Evolutionary conservation across 2,113 vertebrate genomes (phyloP).

Genomic region (Colaptes auratus): DNA sequence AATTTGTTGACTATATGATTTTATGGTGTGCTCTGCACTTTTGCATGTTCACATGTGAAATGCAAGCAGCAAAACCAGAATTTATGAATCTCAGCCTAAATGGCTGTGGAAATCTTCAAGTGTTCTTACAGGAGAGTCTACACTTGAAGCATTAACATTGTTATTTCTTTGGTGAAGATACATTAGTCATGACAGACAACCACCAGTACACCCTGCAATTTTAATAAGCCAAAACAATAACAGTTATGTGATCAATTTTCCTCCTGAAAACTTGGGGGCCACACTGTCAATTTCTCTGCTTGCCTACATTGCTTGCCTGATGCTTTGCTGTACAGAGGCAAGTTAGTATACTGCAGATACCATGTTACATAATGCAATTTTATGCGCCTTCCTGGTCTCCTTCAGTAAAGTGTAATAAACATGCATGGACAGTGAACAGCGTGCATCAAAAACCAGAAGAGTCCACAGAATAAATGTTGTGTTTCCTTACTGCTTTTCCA

Average conservation of each 20-base stretch:
- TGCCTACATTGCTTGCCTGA: neutral
- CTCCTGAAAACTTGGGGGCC: neutral
- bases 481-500: neutral
- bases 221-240: neutral
- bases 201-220: neutral
- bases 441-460: neutral
- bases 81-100: constrained; percentile 4
- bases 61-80: constrained; percentile 12
- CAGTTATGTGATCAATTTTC: neutral
- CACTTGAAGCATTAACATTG: neutral
- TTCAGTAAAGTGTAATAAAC: neutral
- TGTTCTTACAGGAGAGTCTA: neutral
- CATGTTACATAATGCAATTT: neutral
- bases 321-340: neutral
- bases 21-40: constrained; percentile 22
- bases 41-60: neutral
- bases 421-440: neutral
- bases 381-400: neutral
- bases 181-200: neutral
- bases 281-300: neutral
- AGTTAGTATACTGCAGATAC: neutral
- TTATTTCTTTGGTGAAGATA: neutral
- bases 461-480: neutral
- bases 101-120: neutral
- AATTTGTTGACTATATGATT: constrained; percentile 52